Base-by-base conservation (phyloP, 1,140 invertebrate genomes). In the Spodoptera litura region DNA sequence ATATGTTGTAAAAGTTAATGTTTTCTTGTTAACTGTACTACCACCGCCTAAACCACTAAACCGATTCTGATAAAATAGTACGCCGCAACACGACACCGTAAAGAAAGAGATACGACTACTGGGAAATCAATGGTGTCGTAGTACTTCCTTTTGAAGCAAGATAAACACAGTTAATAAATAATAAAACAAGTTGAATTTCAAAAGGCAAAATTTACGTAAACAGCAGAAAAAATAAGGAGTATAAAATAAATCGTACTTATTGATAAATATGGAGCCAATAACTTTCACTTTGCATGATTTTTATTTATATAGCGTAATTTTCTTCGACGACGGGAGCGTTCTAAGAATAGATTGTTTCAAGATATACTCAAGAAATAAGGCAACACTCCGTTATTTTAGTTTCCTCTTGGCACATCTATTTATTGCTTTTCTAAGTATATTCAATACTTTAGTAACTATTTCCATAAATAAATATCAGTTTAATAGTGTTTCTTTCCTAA, bases 261-360 rank as follows among this genome's bases (percentile, higher is more conserved):
- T 62, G 59, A 9, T 62, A 62, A 62, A 62, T 38, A 62, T 62
- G 13, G 35, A 62, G 59, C 13, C 59, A 62, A 62, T 62, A 62
- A n/a, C 38, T 62, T 31, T 38, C 59, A 62, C 59, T 62, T 62
- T 38, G 59, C 59, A 62, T 62, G 13, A n/a, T 38, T 35, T 62
- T 38, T 62, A 62, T 62, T 62, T 62, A 62, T 62, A 35, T 6
- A 62, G 59, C 12, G 59, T 62, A 62, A 62, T 44, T 62, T 62
- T 15, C 31, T 62, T 62, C n/a, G 59, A 62, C 25, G 35, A n/a
- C 59, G 5, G 38, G 12, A 35, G 31, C 59, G 59, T n/a, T 15
- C 59, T n/a, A 44, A 62, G 35, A 44, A 62, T 62, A 62, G 59
- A 62, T 38, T 62, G 13, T 62, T 62, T 44, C 59, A 38, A 62